Evolutionary conservation across 2,797 vertebrate species (phyloP).

Genomic region (Propithecus deckenii): DNA sequence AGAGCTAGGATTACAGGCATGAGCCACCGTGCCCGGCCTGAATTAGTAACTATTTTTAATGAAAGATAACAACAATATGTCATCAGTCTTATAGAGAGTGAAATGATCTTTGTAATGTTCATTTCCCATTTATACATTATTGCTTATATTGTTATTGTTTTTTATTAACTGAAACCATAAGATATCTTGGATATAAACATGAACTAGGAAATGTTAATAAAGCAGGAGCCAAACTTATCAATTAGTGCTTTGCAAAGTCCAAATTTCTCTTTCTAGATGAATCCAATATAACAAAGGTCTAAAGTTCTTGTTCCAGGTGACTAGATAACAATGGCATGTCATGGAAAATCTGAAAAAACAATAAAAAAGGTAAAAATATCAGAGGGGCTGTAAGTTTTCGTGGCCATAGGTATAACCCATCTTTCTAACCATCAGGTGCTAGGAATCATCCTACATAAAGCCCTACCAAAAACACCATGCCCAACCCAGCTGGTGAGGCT

Average conservation of each 20-base stretch:
- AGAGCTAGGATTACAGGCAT: no score
- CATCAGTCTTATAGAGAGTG: not conserved
- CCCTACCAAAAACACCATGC: not conserved
- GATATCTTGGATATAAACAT: not conserved
- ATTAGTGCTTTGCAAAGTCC: not conserved
- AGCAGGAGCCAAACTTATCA: not conserved
- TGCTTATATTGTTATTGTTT: not conserved
- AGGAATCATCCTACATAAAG: not conserved
- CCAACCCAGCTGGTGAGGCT: not conserved
- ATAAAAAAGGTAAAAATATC: not conserved
- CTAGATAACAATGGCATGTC: not conserved
- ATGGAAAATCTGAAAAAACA: not conserved
- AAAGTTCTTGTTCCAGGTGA: not conserved
- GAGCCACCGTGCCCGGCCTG: not conserved
- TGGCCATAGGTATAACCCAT: not conserved
- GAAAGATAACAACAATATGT: not conserved
- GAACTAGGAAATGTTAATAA: not conserved
- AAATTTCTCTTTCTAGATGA: slow-evolving; percentile 22
- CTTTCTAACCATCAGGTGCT: not conserved
- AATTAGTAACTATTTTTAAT: not conserved
- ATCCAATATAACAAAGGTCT: not conserved
- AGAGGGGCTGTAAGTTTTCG: not conserved
- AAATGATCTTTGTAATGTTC: not conserved
- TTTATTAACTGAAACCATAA: slow-evolving; percentile 19
- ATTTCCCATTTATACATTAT: not conserved